phyloP scores from a whole-genome alignment of 2,113 vertebrate species.

The Pantherophis guttatus region DNA sequence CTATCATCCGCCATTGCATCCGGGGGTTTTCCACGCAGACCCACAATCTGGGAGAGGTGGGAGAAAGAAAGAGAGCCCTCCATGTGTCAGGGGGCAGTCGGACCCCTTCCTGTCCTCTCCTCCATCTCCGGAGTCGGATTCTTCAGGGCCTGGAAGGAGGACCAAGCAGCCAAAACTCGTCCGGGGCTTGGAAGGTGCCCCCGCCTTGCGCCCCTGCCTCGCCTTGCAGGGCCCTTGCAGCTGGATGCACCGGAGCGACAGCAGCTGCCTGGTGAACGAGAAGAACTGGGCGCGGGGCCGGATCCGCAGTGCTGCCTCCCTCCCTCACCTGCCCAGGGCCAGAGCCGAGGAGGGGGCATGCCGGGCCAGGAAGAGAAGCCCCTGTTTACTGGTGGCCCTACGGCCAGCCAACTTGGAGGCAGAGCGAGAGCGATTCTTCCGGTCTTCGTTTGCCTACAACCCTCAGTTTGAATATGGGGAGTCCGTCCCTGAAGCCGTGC shows the following conservation, averaged over 20 bases:
- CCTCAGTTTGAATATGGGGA: constrained; percentile 91
- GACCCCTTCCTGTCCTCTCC: constrained; percentile 47
- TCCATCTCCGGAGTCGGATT: constrained; percentile 35
- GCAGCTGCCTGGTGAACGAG: constrained; percentile 73
- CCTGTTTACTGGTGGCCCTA: constrained; percentile 88
- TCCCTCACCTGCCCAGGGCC: constrained; percentile 83
- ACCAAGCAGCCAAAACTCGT: constrained; percentile 38
- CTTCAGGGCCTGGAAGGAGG: constrained; percentile 19
- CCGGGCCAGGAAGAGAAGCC: constrained; percentile 63
- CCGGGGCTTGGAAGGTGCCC: constrained; percentile 48
- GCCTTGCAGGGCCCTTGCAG: constrained; percentile 58
- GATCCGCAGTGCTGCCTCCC: constrained; percentile 80
- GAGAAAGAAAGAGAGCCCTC: constrained; percentile 42
- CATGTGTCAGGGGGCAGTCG: constrained; percentile 61
- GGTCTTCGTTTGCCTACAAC: constrained; percentile 83
- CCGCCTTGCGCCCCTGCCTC: constrained; percentile 55
- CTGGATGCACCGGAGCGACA: constrained; percentile 79
- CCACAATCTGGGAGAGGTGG: constrained; percentile 32
- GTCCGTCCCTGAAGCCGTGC: constrained; percentile 76
- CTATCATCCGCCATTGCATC: constrained; percentile 68
- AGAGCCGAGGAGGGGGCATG: neutral
- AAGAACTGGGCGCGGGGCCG: constrained; percentile 43
- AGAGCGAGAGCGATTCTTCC: constrained; percentile 85
- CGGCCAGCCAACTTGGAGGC: constrained; percentile 84
- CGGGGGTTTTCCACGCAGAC: constrained; percentile 51